phyloP scores from a whole-genome alignment of 2,888 invertebrate genomes.

The Ametastegia equiseti region DNA sequence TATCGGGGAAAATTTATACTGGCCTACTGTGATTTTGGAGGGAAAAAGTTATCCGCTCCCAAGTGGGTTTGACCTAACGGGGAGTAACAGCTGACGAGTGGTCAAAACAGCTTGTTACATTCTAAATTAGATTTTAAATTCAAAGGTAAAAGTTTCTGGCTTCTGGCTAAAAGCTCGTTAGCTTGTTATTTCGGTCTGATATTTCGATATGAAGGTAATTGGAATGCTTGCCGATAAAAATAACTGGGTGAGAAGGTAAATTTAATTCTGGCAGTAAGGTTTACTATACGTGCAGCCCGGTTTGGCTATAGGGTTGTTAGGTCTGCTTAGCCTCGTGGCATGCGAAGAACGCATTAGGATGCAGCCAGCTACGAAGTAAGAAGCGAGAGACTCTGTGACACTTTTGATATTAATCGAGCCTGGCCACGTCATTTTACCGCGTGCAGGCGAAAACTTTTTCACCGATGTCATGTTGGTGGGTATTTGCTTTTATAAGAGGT shows the following conservation, averaged over 20 bases:
- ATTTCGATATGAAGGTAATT: conserved; percentile 38
- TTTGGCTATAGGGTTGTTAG: conserved; percentile 9
- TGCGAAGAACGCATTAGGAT: conserved; percentile 60
- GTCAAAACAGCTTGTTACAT: conserved; percentile 11
- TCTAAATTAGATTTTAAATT: conserved; percentile 16
- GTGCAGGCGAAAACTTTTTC: background rate
- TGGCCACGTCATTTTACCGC: conserved; percentile 18
- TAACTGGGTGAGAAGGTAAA: conserved; percentile 19
- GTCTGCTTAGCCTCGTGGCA: conserved; percentile 50
- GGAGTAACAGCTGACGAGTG: conserved; percentile 1
- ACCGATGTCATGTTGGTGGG: background rate
- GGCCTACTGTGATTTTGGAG: background rate
- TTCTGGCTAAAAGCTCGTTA: conserved; percentile 35
- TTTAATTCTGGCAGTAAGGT: conserved; percentile 23
- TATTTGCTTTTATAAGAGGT: background rate
- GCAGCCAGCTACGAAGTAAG: conserved; percentile 53
- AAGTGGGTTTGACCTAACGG: background rate
- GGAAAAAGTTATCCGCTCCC: background rate
- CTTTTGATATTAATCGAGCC: conserved; percentile 56
- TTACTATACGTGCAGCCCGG: background rate
- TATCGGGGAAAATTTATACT: background rate
- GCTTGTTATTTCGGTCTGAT: conserved; percentile 28
- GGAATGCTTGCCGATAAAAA: conserved; percentile 30
- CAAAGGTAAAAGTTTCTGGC: conserved; percentile 19
- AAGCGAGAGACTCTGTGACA: conserved; percentile 53